A percentile compares a stretch with the other conserved stretches of the same genome.
Conservation (phyloP, 2,888 invertebrate genomes). For the Epistrophe grossulariae region DNA sequence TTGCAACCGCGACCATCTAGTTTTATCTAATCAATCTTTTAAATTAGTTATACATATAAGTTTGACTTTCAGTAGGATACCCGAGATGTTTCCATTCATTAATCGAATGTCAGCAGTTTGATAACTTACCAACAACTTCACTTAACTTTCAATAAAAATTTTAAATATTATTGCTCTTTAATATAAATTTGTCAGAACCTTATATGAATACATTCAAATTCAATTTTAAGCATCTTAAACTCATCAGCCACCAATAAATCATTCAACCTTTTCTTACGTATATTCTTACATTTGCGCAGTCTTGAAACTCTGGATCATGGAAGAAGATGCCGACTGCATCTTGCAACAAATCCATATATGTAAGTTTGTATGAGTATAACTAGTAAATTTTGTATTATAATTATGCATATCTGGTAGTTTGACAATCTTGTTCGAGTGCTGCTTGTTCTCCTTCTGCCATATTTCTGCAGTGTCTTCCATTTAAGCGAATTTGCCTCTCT, state of each 20-base stretch:
- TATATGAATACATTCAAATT: not conserved
- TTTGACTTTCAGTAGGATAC: no score
- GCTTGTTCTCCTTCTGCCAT: slow-evolving; percentile 50
- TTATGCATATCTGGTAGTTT: slow-evolving; percentile 60
- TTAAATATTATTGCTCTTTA: not conserved
- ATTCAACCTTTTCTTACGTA: not conserved
- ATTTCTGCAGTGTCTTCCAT: slow-evolving; percentile 32
- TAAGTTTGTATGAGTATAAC: not conserved
- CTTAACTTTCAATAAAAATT: not conserved
- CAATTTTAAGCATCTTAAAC: slow-evolving; percentile 4
- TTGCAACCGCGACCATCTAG: no score
- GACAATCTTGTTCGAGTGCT: slow-evolving; percentile 57
- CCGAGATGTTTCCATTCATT: no score
- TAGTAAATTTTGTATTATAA: slow-evolving; percentile 50
- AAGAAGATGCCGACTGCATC: not conserved
- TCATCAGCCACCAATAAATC: slow-evolving; percentile 19
- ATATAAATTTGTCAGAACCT: slow-evolving; percentile 11
- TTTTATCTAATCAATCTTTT: no score
- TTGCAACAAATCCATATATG: slow-evolving; percentile 21
- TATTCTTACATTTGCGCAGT: not conserved
- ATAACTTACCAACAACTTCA: not conserved
- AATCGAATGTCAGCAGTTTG: no score
- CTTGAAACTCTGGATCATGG: not conserved
- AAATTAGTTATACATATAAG: no score
- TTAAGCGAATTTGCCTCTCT: slow-evolving; percentile 23